Percentiles rank a stretch among this genome's conserved stretches.
phyloP scores from a whole-genome alignment of 35 echinoderm and acorn worm genomes.

The Anneissia japonica region DNA sequence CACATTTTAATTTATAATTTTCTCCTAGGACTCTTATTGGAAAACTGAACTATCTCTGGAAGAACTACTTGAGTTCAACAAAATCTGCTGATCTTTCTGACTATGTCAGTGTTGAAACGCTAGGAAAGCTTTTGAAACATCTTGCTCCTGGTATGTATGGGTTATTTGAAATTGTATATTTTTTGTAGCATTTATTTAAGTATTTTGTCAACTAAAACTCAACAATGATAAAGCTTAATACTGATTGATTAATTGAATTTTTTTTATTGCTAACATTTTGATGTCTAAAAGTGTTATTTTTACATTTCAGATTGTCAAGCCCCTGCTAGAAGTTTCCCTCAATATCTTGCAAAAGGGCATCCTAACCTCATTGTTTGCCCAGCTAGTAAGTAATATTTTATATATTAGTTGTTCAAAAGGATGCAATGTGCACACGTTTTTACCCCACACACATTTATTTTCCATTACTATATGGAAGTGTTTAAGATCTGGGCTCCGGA shows the following conservation, averaged over 20 bases:
- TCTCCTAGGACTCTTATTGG: neutral
- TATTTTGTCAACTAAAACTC: too few relatives aligned
- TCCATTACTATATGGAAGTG: too few relatives aligned
- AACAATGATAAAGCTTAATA: too few relatives aligned
- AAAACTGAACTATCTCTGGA: slow-evolving; percentile 8
- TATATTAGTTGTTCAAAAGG: too few relatives aligned
- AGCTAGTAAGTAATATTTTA: slow-evolving; percentile 3
- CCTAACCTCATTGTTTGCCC: slow-evolving; percentile 29
- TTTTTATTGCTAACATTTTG: too few relatives aligned
- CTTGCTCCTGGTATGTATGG: slow-evolving; percentile 20
- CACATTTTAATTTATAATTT: neutral
- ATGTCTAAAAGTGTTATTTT: too few relatives aligned
- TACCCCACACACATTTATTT: too few relatives aligned
- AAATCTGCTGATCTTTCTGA: slow-evolving; percentile 3
- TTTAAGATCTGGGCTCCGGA: too few relatives aligned
- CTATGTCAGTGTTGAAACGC: slow-evolving; percentile 17
- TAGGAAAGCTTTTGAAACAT: neutral
- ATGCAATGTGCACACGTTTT: too few relatives aligned
- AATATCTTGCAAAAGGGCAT: neutral
- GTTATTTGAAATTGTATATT: too few relatives aligned
- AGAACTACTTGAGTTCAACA: neutral
- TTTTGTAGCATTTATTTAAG: too few relatives aligned
- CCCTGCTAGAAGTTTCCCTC: neutral
- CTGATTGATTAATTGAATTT: too few relatives aligned
- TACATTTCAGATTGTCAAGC: neutral